Evolutionary conservation across 30 jellyfish, hydroid and myxozoan genomes (phyloP), one percentile per base, ranked within the genome.

Genomic region (Chrysaora quinquecirrha): DNA sequence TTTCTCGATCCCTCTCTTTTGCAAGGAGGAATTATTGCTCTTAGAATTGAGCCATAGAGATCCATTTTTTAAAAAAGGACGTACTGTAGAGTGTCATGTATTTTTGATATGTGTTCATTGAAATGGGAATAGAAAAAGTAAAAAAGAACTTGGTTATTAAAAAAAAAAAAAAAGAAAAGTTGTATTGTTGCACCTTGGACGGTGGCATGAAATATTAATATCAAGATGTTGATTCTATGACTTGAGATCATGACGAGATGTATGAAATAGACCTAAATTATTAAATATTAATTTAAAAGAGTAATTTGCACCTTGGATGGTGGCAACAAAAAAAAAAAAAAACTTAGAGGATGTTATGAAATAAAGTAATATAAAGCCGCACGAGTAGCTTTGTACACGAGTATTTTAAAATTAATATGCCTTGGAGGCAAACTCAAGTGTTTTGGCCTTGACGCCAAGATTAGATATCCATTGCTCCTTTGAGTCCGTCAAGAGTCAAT

Each of bases 31-130:
- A n/a, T n/a, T n/a, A n/a, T n/a, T n/a, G n/a, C n/a, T n/a, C n/a
- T n/a, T n/a, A n/a, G 48, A 65, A 65, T 65, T 20, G 7, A 9
- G 31, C 28, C 76, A n/a, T 64, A 64, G 76, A 9, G 31, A n/a
- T 20, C 48, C 31, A 3, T 16, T 21, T n/a, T 24, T 20, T 18
- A 4, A 27, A 33, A 65, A 65, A 65, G n/a, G n/a, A n/a, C n/a
- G n/a, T n/a, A n/a, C n/a, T n/a, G n/a, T n/a, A n/a, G 20, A 1
- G 54, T 28, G 0, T 31, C 4, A 1, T 3, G 78, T 3, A 27
- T 20, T 20, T 1, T 2, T 23, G 34, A 65, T 65, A 3, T 4
- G 6, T 0, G 30, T 65, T 3, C 23, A 24, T 28, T 20, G 3
- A 21, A 28, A 27, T 0, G 20, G 10, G 58, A 2, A 9, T 24